Conservation (phyloP, 2,888 invertebrate species). For the Melipona bicolor region DNA sequence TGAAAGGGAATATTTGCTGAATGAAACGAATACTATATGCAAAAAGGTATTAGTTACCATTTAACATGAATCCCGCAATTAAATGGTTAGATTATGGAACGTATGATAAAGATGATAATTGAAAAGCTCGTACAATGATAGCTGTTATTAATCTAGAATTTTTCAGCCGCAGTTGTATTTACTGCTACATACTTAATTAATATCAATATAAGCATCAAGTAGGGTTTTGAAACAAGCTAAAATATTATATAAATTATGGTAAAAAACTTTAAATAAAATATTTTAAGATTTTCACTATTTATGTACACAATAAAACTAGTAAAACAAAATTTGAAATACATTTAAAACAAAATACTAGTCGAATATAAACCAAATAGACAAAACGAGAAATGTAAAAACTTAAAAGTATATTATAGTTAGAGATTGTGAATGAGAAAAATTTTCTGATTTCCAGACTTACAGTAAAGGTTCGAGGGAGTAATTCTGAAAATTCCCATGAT, state of each 20-base stretch:
- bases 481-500: neutral
- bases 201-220: neutral
- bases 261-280: neutral
- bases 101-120: slow-evolving; percentile 73
- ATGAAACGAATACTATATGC: slow-evolving; percentile 21
- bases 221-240: neutral
- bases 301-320: neutral
- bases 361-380: neutral
- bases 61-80: slow-evolving; percentile 18
- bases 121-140: slow-evolving; percentile 57
- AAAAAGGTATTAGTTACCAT: slow-evolving; percentile 23
- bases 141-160: slow-evolving; percentile 9
- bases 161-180: slow-evolving; percentile 65
- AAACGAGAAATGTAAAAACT: neutral
- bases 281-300: neutral
- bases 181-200: slow-evolving; percentile 33
- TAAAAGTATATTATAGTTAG: neutral
- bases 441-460: neutral
- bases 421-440: neutral
- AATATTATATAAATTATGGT: slow-evolving; percentile 1
- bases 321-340: neutral
- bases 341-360: neutral
- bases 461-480: neutral
- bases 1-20: neutral
- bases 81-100: slow-evolving; percentile 23